phyloP scores from a whole-genome alignment of 2,113 vertebrate genomes.

The Ameiurus melas region DNA sequence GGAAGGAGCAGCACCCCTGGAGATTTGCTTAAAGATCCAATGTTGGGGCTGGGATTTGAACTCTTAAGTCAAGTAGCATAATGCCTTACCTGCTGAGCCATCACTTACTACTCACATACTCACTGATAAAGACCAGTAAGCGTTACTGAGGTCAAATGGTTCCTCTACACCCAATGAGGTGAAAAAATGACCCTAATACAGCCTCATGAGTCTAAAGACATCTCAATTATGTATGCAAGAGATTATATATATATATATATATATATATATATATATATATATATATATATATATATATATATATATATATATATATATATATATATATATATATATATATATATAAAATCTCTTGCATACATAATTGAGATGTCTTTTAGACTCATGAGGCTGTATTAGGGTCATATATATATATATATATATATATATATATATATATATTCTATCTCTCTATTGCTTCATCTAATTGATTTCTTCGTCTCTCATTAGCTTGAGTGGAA shows the following conservation, averaged over 20 bases:
- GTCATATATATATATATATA: too few species aligned
- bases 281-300: too few species aligned
- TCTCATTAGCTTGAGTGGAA: slow-evolving; percentile 14
- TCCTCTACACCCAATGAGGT: background rate
- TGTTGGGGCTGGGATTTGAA: background rate
- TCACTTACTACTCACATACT: background rate
- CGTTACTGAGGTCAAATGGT: background rate
- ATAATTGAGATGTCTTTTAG: too few species aligned
- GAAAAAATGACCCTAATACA: background rate
- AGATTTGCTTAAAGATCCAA: background rate
- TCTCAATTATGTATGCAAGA: background rate
- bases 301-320: too few species aligned
- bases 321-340: too few species aligned
- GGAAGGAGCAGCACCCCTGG: background rate
- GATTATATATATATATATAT: too few species aligned
- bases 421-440: too few species aligned
- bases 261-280: too few species aligned
- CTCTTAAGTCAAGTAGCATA: background rate
- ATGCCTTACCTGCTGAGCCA: background rate
- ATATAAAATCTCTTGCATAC: too few species aligned
- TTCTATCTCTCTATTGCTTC: background rate
- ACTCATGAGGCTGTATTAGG: too few species aligned
- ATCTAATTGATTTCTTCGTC: slow-evolving; percentile 27
- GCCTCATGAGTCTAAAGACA: background rate
- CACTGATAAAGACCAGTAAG: background rate